Percentiles rank a stretch among this genome's conserved stretches.
Evolutionary conservation across 2,888 invertebrate species (phyloP).

Genomic region (Monochamus alternatus): DNA sequence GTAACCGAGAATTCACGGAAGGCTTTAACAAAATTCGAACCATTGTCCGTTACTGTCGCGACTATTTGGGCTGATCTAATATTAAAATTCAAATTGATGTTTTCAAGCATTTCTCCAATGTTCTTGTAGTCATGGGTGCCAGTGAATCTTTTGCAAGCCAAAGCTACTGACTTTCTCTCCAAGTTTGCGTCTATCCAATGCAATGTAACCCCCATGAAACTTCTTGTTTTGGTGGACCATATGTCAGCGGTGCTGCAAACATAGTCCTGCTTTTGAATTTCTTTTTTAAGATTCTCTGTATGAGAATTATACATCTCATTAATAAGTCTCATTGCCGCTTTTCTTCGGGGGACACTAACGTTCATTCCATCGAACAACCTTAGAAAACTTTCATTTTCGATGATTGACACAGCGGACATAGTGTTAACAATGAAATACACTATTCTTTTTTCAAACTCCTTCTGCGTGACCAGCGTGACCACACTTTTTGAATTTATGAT

Average conservation of each 20-base stretch:
- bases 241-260: constrained; percentile 45
- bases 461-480: neutral
- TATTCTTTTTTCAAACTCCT: constrained; percentile 10
- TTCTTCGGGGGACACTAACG: constrained; percentile 13
- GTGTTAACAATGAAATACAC: neutral
- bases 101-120: constrained; percentile 44
- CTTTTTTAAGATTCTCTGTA: constrained; percentile 8
- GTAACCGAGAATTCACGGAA: constrained; percentile 25
- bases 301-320: neutral
- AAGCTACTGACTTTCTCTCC: constrained; percentile 40
- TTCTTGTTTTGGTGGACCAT: constrained; percentile 41
- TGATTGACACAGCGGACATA: constrained; percentile 16
- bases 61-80: constrained; percentile 33
- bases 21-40: constrained; percentile 46
- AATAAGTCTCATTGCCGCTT: constrained; percentile 1
- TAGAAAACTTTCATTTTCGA: constrained; percentile 15
- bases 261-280: constrained; percentile 4
- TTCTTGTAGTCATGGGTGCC: constrained; percentile 42
- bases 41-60: constrained; percentile 44
- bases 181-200: constrained; percentile 26
- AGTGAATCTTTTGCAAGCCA: constrained; percentile 45
- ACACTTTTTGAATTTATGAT: too few relatives aligned
- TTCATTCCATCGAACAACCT: constrained; percentile 6
- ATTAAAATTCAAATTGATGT: constrained; percentile 37
- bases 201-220: constrained; percentile 41